Evolutionary conservation across 2,797 vertebrate species (phyloP).

Genomic region (Cuniculus paca): DNA sequence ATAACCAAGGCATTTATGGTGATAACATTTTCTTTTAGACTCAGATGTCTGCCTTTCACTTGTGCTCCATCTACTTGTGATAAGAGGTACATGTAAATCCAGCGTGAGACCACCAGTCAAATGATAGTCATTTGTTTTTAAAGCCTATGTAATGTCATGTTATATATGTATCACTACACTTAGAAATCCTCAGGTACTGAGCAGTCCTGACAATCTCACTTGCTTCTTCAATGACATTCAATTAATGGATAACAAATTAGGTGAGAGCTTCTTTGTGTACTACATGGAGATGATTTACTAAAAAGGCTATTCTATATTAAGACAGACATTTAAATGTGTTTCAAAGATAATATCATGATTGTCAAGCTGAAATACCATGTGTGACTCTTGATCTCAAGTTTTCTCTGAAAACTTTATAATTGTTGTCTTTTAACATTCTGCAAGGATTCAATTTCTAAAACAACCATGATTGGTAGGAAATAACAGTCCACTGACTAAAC

Average conservation of each 20-base stretch:
- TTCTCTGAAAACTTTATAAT: neutral
- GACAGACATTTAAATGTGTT: neutral
- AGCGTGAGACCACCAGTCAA: neutral
- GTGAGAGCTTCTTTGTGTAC: neutral
- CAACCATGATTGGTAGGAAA: neutral
- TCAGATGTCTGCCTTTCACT: neutral
- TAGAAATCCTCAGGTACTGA: neutral
- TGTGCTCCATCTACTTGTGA: neutral
- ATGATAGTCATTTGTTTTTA: neutral
- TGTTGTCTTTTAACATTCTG: neutral
- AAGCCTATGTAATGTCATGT: neutral
- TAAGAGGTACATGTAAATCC: neutral
- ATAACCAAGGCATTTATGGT: too few relatives aligned
- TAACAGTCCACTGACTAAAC: neutral
- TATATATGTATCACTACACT: neutral
- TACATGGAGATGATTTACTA: neutral
- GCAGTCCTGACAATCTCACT: neutral
- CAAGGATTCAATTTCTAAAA: neutral
- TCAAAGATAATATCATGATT: neutral
- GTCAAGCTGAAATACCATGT: neutral
- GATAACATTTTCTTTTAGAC: neutral
- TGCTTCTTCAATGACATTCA: neutral
- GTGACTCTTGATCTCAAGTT: neutral
- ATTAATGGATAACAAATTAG: neutral
- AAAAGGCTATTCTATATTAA: neutral